phyloP scores from a whole-genome alignment of 2,797 vertebrate genomes.

The Dromococcyx pavoninus region DNA sequence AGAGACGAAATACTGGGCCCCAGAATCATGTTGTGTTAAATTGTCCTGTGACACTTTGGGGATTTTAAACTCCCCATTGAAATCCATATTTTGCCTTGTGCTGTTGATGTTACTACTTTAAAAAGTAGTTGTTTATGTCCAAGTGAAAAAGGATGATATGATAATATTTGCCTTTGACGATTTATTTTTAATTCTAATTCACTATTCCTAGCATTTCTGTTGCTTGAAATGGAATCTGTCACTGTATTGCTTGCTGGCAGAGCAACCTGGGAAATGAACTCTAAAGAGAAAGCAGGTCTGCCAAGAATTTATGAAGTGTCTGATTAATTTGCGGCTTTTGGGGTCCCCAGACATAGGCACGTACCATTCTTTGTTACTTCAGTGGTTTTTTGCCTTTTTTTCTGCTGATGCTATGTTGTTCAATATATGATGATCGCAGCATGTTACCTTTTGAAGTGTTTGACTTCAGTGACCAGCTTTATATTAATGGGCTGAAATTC shows the following conservation, averaged over 20 bases:
- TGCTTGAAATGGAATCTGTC: neutral
- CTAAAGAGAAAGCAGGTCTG: neutral
- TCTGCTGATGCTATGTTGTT: neutral
- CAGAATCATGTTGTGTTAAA: neutral
- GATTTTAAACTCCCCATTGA: neutral
- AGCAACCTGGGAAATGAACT: neutral
- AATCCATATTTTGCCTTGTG: neutral
- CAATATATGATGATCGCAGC: neutral
- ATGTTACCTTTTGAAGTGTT: neutral
- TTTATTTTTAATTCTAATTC: constrained; percentile 26
- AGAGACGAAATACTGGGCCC: neutral
- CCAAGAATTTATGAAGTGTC: neutral
- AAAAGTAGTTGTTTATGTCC: neutral
- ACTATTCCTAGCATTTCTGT: neutral
- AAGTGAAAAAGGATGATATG: neutral
- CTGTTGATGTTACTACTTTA: neutral
- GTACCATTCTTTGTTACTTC: neutral
- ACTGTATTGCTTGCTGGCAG: neutral
- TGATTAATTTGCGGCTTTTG: neutral
- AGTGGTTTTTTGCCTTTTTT: neutral
- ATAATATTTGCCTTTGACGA: neutral
- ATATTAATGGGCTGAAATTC: neutral
- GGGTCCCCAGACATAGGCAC: neutral
- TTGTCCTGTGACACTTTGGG: neutral
- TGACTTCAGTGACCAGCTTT: neutral